Evolutionary conservation across 2,888 invertebrate genomes (phyloP), one percentile per base, ranked within the genome.

Genomic region (Latrodectus hesperus): DNA sequence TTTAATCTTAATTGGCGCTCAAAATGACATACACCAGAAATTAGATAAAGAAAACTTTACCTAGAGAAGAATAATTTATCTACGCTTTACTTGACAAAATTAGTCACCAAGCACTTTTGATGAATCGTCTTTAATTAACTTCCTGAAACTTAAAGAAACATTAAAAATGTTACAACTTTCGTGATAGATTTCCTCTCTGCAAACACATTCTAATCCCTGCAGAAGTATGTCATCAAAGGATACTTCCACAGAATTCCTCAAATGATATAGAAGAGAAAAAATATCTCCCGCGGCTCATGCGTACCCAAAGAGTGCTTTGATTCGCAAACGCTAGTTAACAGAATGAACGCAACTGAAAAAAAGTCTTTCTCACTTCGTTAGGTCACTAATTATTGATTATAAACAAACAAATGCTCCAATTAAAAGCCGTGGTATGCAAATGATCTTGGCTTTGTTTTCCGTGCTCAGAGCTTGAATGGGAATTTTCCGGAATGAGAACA

Each of bases 371-470:
- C 65, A 65, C 78, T 84, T 78, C 65, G 84, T 84, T 78, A 77
- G 73, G 53, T 84, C 77, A 84, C 77, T 84, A 84, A 84, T 84
- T 84, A 84, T 84, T 78, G 84, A 84, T 84, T 84, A 84, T 78
- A 84, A 84, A 84, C 84, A 84, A 84, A 84, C 84, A 78, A 73
- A 84, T 84, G 77, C 78, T 73, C 65, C 84, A 84, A 84, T 84
- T 84, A 84, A 84, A 84, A 68, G 77, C 52, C 77, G 67, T 71
- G 67, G 38, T 72, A 84, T 84, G 84, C 65, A 78, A 78, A 84
- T 78, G 68, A 67, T 67, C 65, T 51, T 38, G 77, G 77, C 78
- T 78, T 84, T 84, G 77, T 60, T 84, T 78, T 76, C 72, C 65
- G 38, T 73, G 67, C 84, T 72, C 3, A 12, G 77, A 52, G 72